phyloP scores from a whole-genome alignment of 2,113 vertebrate species.

The Struthio camelus region DNA sequence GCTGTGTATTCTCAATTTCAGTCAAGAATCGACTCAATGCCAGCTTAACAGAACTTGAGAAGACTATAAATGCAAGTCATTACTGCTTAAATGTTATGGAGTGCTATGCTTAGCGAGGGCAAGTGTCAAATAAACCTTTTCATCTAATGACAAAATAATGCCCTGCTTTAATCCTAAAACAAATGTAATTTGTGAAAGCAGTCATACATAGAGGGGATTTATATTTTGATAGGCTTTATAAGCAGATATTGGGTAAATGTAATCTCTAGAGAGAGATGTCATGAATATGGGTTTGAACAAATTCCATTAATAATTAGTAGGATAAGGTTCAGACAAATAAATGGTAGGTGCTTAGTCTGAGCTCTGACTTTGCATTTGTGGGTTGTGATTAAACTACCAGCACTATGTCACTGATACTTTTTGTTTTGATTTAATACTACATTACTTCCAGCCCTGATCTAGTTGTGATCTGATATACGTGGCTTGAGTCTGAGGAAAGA shows the following conservation, averaged over 20 bases:
- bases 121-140: conserved; percentile 47
- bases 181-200: conserved; percentile 26
- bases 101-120: background rate
- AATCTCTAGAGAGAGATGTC: background rate
- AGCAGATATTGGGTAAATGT: background rate
- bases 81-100: background rate
- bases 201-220: background rate
- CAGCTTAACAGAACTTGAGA: background rate
- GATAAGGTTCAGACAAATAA: background rate
- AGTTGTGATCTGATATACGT: background rate
- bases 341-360: background rate
- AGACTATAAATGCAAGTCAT: conserved; percentile 28
- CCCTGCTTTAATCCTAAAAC: conserved; percentile 30
- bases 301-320: background rate
- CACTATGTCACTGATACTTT: background rate
- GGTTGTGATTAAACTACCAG: background rate
- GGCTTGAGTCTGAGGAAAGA: background rate
- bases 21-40: conserved; percentile 12
- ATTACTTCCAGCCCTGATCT: background rate
- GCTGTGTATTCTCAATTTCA: conserved; percentile 5
- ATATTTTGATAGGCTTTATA: conserved; percentile 1
- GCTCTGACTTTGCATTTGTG: background rate
- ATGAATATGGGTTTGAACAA: background rate
- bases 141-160: conserved; percentile 36
- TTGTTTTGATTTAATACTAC: background rate